Percentiles rank a stretch among this genome's conserved stretches.
These are phyloP conservation scores for Gavia stellata DNA, from an alignment of 2,113 vertebrate species.

Conservation along the genomic window DNA sequence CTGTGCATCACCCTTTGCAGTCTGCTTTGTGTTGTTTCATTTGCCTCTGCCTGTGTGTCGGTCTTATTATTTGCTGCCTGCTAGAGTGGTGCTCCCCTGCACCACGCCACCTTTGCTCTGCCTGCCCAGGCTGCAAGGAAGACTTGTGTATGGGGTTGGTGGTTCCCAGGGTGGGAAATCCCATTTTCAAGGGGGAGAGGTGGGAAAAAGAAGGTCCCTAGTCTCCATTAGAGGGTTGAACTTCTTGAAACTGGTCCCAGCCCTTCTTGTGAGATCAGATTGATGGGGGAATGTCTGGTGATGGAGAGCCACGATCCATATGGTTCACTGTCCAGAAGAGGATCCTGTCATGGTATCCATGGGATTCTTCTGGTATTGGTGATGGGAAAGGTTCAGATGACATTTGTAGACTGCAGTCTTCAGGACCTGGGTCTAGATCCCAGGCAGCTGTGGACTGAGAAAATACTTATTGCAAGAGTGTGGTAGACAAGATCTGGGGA, in stretches of 20 bases:
- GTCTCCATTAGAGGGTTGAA: neutral
- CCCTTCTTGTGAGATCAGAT: neutral
- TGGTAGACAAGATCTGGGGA: neutral
- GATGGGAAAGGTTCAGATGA: neutral
- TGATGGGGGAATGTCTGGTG: neutral
- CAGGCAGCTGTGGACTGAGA: neutral
- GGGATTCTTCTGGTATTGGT: neutral
- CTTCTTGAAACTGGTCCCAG: neutral
- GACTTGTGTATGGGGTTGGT: neutral
- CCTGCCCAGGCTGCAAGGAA: neutral
- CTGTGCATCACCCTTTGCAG: neutral
- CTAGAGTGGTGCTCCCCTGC: neutral
- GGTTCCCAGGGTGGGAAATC: neutral
- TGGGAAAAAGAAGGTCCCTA: neutral
- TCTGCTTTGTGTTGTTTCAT: rapidly evolving
- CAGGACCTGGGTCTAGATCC: neutral
- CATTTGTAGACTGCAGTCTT: neutral
- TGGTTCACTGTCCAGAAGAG: neutral
- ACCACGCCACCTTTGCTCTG: neutral
- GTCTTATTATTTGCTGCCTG: neutral
- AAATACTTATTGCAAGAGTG: neutral
- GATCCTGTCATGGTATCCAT: neutral
- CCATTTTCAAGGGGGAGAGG: neutral
- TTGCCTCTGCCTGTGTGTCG: neutral
- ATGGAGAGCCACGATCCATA: neutral